phyloP scores from a whole-genome alignment of 2,888 invertebrate species.

The Patella depressa region DNA sequence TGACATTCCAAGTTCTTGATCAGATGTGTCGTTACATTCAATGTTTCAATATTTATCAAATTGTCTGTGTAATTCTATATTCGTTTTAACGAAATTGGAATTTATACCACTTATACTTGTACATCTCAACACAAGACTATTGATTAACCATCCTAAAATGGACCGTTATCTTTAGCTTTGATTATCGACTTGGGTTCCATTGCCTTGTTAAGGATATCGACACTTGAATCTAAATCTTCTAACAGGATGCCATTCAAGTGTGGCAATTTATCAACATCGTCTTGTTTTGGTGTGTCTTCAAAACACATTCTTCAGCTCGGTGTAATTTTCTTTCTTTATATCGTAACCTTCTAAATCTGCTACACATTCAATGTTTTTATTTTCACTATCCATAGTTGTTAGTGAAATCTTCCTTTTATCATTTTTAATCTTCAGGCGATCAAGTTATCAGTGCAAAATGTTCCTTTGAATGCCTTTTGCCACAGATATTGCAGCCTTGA shows the following conservation, averaged over 20 bases:
- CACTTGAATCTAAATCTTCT: not conserved
- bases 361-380: not conserved
- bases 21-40: not conserved
- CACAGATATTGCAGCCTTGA: not conserved
- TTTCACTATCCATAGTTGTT: not conserved
- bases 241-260: not conserved
- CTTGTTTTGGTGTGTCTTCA: not conserved
- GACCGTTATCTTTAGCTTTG: not conserved
- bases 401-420: not conserved
- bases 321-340: not conserved
- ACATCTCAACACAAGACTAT: not conserved
- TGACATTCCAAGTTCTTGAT: conserved; percentile 1
- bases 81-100: not conserved
- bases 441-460: not conserved
- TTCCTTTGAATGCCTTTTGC: not conserved
- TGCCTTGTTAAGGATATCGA: not conserved
- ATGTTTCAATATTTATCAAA: not conserved
- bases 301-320: not conserved
- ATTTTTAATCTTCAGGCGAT: not conserved
- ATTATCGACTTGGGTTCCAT: not conserved
- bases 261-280: not conserved
- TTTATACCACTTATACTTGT: not conserved
- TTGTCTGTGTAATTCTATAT: not conserved
- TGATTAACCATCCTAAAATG: not conserved
- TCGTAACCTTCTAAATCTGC: not conserved